Evolutionary conservation across 2,113 vertebrate genomes (phyloP).

Genomic region (Phrynocephalus versicolor): DNA sequence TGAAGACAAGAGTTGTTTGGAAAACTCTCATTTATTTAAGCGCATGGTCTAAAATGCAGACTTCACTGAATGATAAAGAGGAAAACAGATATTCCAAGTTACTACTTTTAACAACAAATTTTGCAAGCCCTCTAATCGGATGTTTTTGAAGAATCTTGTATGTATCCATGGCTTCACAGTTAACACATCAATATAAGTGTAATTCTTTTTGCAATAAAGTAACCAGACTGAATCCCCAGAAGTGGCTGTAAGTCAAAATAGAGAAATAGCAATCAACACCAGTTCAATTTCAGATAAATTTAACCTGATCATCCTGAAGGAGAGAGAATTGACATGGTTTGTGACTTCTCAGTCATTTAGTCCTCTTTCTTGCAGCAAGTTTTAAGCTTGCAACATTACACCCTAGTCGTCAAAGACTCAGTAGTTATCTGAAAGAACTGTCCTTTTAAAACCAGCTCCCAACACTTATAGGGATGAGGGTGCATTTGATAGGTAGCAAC

Average conservation of each 20-base stretch:
- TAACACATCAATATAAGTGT: too few species aligned
- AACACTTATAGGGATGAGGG: too few species aligned
- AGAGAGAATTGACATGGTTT: background rate
- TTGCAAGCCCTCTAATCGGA: background rate
- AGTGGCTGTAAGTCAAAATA: background rate
- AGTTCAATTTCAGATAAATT: background rate
- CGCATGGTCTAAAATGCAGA: background rate
- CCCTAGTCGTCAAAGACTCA: background rate
- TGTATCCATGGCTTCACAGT: background rate
- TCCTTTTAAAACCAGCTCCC: too few species aligned
- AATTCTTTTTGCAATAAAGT: background rate
- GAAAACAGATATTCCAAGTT: background rate
- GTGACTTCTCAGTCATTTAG: background rate
- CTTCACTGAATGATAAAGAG: background rate
- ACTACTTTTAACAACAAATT: background rate
- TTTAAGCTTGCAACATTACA: background rate
- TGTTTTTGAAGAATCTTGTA: background rate
- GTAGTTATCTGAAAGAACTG: background rate
- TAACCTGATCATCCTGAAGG: background rate
- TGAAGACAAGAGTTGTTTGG: background rate
- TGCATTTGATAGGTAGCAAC: too few species aligned
- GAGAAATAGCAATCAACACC: background rate
- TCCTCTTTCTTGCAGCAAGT: background rate
- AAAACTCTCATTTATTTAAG: background rate
- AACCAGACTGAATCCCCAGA: background rate